A percentile compares a stretch with the other conserved stretches of the same genome.
phyloP scores from a whole-genome alignment of 2,113 vertebrate species.

The Actenoides hombroni region DNA sequence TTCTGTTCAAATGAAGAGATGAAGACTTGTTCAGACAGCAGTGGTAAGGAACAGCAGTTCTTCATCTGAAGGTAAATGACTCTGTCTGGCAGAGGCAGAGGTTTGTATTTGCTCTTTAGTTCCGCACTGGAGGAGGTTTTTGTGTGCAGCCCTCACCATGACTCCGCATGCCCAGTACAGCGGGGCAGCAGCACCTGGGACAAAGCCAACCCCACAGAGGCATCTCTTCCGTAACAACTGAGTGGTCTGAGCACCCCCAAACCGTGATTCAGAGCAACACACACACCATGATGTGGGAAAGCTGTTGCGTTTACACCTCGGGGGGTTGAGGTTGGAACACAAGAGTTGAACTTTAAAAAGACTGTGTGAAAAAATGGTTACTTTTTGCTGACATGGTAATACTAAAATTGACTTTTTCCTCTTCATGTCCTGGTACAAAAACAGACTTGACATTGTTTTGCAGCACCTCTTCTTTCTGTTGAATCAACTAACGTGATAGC shows the following conservation, averaged over 20 bases:
- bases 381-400: neutral
- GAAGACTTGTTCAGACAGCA: neutral
- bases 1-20: neutral
- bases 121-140: neutral
- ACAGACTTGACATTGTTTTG: neutral
- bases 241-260: neutral
- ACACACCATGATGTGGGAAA: neutral
- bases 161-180: neutral
- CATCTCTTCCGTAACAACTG: fast-evolving
- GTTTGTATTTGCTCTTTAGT: neutral
- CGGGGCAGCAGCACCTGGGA: neutral
- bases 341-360: neutral
- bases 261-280: neutral
- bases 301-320: neutral
- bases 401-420: neutral
- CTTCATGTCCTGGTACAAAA: neutral
- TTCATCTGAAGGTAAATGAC: neutral
- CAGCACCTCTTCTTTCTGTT: neutral
- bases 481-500: neutral
- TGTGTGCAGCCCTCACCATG: neutral
- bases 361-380: neutral
- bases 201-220: neutral
- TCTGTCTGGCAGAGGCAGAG: neutral
- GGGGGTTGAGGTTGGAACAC: neutral
- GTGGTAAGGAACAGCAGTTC: neutral